Evolutionary conservation across 1,140 invertebrate species (phyloP).

Genomic region (Trichoplusia ni): DNA sequence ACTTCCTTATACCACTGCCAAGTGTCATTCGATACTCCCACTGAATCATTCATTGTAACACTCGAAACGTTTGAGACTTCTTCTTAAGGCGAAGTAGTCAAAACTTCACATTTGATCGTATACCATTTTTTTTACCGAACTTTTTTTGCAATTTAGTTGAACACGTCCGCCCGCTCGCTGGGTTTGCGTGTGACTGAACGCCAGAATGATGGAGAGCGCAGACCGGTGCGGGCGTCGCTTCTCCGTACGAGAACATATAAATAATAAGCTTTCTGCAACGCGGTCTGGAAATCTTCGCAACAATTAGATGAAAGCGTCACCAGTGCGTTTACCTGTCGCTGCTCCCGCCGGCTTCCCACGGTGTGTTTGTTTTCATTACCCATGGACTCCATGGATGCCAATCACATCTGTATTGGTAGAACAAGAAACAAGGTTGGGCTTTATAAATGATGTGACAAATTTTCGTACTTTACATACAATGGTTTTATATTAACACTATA

Average conservation of each 20-base stretch:
- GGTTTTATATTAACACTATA: no score
- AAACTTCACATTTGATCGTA: conserved; percentile 22
- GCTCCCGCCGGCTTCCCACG: not conserved
- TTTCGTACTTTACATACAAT: no score
- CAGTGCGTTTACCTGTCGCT: conserved; percentile 15
- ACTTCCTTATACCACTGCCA: conserved; percentile 69
- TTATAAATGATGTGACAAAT: no score
- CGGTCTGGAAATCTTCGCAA: conserved; percentile 29
- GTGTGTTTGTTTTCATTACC: conserved; percentile 8
- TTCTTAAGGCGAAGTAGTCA: conserved; percentile 35
- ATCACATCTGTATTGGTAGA: not conserved
- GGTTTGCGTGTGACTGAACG: conserved; percentile 12
- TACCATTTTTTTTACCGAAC: not conserved
- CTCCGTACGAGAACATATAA: conserved; percentile 33
- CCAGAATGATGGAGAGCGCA: not conserved
- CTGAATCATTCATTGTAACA: conserved; percentile 62
- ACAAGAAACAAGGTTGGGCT: not conserved
- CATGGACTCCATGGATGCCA: not conserved
- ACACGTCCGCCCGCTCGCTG: not conserved
- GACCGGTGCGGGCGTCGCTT: conserved; percentile 49
- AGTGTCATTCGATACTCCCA: conserved; percentile 45
- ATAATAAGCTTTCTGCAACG: conserved; percentile 60
- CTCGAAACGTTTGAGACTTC: conserved; percentile 27
- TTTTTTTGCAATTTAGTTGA: not conserved
- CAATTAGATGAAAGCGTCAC: conserved; percentile 29